phyloP scores from a whole-genome alignment of 2,888 invertebrate genomes.

The Drosophila longiperda region DNA sequence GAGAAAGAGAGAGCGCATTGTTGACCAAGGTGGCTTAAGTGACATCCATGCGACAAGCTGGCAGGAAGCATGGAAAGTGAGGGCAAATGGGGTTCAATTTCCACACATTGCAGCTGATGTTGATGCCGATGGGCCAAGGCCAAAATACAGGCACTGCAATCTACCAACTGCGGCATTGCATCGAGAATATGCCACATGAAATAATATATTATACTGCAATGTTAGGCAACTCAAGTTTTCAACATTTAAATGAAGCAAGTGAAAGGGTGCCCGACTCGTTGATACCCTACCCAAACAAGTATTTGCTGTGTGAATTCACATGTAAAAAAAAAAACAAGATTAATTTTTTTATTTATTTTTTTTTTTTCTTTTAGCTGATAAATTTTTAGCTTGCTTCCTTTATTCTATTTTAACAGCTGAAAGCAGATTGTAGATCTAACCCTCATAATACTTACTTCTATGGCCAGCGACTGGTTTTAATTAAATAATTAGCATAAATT shows the following conservation, averaged over 20 bases:
- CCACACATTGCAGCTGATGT: slow-evolving; percentile 8
- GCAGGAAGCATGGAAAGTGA: background rate
- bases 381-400: background rate
- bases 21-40: background rate
- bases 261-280: background rate
- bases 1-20: background rate
- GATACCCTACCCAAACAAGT: background rate
- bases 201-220: background rate
- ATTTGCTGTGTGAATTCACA: background rate
- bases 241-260: background rate
- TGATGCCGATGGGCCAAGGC: slow-evolving; percentile 45
- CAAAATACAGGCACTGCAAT: slow-evolving; percentile 8
- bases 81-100: background rate
- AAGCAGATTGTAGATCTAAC: background rate
- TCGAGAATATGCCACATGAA: background rate
- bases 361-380: background rate
- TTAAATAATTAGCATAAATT: slow-evolving; percentile 79
- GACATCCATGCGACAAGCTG: background rate
- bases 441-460: background rate
- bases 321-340: background rate
- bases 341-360: background rate
- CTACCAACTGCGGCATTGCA: slow-evolving; percentile 22
- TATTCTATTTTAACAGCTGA: background rate
- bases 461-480: slow-evolving; percentile 23
- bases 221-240: background rate